Evolutionary conservation across 2,888 invertebrate species (phyloP).

Genomic region (Diloba caeruleocephala): DNA sequence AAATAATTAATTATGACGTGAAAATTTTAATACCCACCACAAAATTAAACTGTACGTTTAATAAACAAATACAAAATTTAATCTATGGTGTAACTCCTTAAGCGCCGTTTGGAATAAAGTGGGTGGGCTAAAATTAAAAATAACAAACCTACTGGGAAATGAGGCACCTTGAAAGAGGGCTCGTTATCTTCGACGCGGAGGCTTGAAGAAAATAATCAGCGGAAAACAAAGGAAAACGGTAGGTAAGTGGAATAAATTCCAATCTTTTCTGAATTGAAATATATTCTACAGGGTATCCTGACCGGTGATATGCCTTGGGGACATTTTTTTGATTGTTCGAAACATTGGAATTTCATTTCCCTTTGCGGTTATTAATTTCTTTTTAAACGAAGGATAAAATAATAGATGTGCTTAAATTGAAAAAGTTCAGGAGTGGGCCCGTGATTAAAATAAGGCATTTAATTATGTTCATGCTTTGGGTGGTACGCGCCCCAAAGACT

Average conservation of each 20-base stretch:
- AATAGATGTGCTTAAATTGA: slow-evolving; percentile 1
- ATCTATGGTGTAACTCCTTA: slow-evolving; percentile 50
- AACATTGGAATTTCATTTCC: slow-evolving; percentile 26
- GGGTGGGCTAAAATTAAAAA: slow-evolving; percentile 71
- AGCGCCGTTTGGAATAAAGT: slow-evolving; percentile 55
- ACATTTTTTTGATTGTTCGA: slow-evolving; percentile 29
- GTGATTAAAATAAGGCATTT: background rate
- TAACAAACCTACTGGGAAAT: slow-evolving; percentile 75
- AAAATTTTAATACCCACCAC: slow-evolving; percentile 19
- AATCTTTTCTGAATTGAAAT: slow-evolving; percentile 51
- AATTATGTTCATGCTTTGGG: slow-evolving; percentile 6
- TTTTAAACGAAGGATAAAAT: slow-evolving; percentile 1
- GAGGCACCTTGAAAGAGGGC: slow-evolving; percentile 72
- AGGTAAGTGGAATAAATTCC: slow-evolving; percentile 62
- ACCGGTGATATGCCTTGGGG: slow-evolving; percentile 31
- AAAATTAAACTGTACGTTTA: slow-evolving; percentile 31
- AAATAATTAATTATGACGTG: slow-evolving; percentile 36
- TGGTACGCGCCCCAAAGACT: slow-evolving; percentile 17
- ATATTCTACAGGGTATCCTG: slow-evolving; percentile 29
- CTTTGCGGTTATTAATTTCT: slow-evolving; percentile 19
- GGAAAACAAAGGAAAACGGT: slow-evolving; percentile 69
- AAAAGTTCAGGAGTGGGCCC: slow-evolving; percentile 3
- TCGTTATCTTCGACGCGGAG: slow-evolving; percentile 74
- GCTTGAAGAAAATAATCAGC: slow-evolving; percentile 74
- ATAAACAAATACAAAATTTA: slow-evolving; percentile 42